A percentile compares a stretch with the other conserved stretches of the same genome.
phyloP scores from a whole-genome alignment of 2,888 invertebrate genomes.

The Cephus spinipes region DNA sequence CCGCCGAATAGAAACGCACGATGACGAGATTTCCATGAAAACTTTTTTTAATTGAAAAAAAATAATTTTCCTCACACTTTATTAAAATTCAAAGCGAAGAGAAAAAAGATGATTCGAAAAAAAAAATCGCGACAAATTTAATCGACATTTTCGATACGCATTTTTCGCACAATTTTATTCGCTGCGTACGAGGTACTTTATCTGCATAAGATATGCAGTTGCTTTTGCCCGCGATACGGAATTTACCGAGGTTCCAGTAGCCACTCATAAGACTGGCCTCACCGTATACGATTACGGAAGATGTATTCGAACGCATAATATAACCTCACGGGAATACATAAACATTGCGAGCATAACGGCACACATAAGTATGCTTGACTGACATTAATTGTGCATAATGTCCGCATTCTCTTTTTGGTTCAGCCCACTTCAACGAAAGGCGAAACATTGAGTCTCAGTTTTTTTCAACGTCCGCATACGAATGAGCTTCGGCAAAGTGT shows the following conservation, averaged over 20 bases:
- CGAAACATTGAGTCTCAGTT: conserved; percentile 44
- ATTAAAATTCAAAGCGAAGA: not conserved
- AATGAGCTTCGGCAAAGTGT: conserved; percentile 31
- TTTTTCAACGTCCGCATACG: conserved; percentile 41
- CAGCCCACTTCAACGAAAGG: conserved; percentile 43
- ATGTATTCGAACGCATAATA: conserved; percentile 7
- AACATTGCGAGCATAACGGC: conserved; percentile 46
- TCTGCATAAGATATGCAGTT: not conserved
- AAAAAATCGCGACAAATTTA: not conserved
- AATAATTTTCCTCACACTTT: not conserved
- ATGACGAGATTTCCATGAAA: not conserved
- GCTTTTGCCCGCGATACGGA: not conserved
- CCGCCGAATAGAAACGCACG: not conserved
- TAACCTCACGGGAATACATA: conserved; percentile 37
- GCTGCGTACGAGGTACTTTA: not conserved
- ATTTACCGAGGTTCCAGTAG: not conserved
- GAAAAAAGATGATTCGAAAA: not conserved
- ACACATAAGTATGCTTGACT: conserved; percentile 58
- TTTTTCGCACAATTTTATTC: not conserved
- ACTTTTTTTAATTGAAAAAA: not conserved
- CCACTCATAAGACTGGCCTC: conserved; percentile 18
- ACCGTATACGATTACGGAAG: conserved; percentile 36
- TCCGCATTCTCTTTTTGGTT: conserved; percentile 16
- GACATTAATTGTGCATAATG: conserved; percentile 64
- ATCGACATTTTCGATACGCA: not conserved